Evolutionary conservation across 2,888 invertebrate genomes (phyloP).

Genomic region (Cerastis leucographa): DNA sequence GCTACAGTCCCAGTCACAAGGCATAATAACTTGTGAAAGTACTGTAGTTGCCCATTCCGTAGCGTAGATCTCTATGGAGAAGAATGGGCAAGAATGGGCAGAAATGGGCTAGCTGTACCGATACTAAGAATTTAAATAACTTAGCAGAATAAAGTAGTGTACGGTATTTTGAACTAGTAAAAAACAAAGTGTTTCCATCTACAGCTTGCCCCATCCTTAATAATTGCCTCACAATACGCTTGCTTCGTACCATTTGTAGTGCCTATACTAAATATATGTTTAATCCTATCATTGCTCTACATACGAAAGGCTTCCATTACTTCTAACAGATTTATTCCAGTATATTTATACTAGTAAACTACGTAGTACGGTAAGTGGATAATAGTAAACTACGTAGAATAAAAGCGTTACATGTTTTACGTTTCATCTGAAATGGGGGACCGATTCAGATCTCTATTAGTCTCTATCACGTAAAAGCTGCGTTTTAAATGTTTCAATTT

Average conservation of each 20-base stretch:
- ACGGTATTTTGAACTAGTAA: background rate
- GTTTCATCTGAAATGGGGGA: constrained; percentile 17
- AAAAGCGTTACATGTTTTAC: constrained; percentile 47
- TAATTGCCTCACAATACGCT: constrained; percentile 13
- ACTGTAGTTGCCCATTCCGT: no score
- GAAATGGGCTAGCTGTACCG: no score
- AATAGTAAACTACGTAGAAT: constrained; percentile 32
- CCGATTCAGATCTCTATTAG: constrained; percentile 21
- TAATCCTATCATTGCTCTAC: constrained; percentile 31
- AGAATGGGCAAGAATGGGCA: no score
- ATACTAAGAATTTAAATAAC: background rate
- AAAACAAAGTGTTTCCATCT: background rate
- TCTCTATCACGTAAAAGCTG: background rate
- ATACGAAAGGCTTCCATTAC: constrained; percentile 47
- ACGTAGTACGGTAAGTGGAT: constrained; percentile 15
- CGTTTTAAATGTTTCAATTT: constrained; percentile 16
- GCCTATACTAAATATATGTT: constrained; percentile 16
- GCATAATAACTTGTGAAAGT: no score
- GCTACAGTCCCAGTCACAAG: no score
- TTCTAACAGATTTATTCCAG: constrained; percentile 19
- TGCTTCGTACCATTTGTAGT: background rate
- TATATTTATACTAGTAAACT: constrained; percentile 20
- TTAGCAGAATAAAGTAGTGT: background rate
- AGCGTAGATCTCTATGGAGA: no score
- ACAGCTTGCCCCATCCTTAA: background rate